These are phyloP conservation scores for Neomorphus geoffroyi DNA, from an alignment of 2,797 vertebrate species.

Conservation along the genomic window DNA sequence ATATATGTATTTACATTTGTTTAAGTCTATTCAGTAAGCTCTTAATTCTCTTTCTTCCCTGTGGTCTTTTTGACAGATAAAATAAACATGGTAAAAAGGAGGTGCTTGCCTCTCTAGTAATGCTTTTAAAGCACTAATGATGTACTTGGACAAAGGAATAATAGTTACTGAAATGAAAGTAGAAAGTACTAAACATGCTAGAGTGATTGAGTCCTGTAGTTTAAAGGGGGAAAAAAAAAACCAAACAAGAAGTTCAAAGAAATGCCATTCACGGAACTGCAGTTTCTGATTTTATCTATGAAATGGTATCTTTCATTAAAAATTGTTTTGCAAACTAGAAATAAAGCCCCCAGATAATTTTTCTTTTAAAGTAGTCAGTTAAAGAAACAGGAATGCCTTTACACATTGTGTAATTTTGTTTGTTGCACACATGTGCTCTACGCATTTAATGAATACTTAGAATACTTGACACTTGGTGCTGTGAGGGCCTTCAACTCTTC, in stretches of 20 bases:
- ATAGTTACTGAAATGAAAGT: not conserved
- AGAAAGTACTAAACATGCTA: not conserved
- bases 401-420: not conserved
- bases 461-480: accelerated
- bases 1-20: not conserved
- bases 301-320: not conserved
- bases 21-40: not conserved
- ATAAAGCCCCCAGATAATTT: not conserved
- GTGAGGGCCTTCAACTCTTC: not conserved
- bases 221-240: not conserved
- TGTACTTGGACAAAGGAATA: not conserved
- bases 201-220: not conserved
- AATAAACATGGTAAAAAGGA: not conserved
- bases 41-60: not conserved
- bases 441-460: not conserved
- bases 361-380: not conserved
- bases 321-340: not conserved
- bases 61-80: not conserved
- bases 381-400: not conserved
- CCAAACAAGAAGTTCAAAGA: not conserved
- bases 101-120: not conserved
- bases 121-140: not conserved
- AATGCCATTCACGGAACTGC: not conserved
- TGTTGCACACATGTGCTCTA: not conserved
- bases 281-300: constrained; percentile 1